phyloP scores from a whole-genome alignment of 2,888 invertebrate genomes.

The Diaprepes abbreviatus region DNA sequence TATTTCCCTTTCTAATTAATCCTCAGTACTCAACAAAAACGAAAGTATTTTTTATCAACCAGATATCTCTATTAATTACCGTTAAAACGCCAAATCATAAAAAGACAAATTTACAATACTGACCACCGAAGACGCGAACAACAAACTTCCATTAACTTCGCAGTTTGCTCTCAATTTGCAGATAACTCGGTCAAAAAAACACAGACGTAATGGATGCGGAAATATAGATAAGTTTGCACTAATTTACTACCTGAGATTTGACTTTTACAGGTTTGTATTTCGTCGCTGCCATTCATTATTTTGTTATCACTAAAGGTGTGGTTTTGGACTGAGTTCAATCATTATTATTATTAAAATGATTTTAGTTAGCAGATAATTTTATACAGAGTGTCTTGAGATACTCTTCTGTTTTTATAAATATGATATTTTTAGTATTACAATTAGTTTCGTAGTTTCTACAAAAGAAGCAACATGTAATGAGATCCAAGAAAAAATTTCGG shows the following conservation, averaged over 20 bases:
- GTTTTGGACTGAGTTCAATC: not conserved
- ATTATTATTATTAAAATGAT: not conserved
- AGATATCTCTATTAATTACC: not conserved
- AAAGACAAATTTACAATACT: conserved; percentile 1
- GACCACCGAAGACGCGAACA: conserved; percentile 53
- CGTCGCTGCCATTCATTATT: conserved; percentile 1
- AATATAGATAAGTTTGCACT: conserved; percentile 29
- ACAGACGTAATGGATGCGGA: conserved; percentile 21
- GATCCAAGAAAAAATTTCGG: too few relatives aligned
- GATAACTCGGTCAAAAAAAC: conserved; percentile 43
- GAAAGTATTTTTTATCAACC: not conserved
- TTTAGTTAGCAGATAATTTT: too few relatives aligned
- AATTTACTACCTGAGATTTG: conserved; percentile 32
- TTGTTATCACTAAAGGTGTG: conserved; percentile 16
- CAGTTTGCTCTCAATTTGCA: conserved; percentile 46
- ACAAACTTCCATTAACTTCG: conserved; percentile 54
- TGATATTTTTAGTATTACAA: too few relatives aligned
- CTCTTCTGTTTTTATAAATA: too few relatives aligned
- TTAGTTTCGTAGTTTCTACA: too few relatives aligned
- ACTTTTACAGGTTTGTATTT: conserved; percentile 9
- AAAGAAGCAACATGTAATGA: too few relatives aligned
- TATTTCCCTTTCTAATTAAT: too few relatives aligned
- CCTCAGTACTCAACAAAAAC: too few relatives aligned
- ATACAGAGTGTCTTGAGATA: too few relatives aligned
- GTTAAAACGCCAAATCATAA: not conserved